These are phyloP conservation scores for Siniperca scherzeri DNA, from an alignment of 2,797 vertebrate species.

Conservation along the genomic window DNA sequence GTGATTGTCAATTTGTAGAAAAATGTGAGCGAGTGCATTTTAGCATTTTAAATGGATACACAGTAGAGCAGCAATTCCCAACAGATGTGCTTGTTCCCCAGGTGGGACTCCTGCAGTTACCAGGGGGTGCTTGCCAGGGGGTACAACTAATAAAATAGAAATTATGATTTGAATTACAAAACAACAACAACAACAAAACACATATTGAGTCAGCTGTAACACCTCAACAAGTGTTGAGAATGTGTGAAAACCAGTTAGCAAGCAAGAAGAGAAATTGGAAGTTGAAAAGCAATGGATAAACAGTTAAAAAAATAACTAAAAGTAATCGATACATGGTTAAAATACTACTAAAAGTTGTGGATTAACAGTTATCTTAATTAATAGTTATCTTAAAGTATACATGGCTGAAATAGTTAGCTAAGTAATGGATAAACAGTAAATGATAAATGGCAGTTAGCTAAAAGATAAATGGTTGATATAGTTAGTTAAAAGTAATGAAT, in stretches of 20 bases:
- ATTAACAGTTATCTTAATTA: too few relatives aligned
- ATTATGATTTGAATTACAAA: neutral
- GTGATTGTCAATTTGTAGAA: slow-evolving; percentile 29
- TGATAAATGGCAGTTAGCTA: neutral
- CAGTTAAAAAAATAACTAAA: neutral
- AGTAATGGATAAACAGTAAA: neutral
- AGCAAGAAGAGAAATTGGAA: neutral
- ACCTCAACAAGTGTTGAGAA: neutral
- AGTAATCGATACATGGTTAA: neutral
- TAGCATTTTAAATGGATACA: neutral
- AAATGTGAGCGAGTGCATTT: slow-evolving; percentile 2
- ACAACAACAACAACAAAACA: neutral
- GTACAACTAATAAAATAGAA: slow-evolving; percentile 5
- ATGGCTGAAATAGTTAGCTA: neutral
- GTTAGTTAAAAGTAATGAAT: neutral
- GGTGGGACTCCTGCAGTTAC: neutral
- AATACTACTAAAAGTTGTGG: neutral
- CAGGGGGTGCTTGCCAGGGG: neutral
- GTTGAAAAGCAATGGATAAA: neutral
- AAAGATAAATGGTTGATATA: neutral
- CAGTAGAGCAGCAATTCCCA: neutral
- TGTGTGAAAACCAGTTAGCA: neutral
- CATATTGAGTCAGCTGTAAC: slow-evolving; percentile 9
- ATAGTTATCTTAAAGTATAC: neutral
- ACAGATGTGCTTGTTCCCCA: neutral